Conservation (phyloP, 2,797 vertebrate species). For the Coracias cyanogaster region DNA sequence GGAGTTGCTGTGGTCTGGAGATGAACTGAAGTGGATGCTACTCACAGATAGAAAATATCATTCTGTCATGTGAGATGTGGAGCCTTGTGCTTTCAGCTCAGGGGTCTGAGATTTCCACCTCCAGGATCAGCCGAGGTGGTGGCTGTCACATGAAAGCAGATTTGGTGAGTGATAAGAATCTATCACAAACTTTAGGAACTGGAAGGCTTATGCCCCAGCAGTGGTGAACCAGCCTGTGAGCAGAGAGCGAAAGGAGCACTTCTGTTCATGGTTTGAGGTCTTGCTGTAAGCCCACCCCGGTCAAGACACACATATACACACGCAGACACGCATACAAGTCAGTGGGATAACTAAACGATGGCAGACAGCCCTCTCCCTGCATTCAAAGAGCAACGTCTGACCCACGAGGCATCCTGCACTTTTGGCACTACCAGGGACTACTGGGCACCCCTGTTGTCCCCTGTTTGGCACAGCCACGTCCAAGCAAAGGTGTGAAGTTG, state of each 20-base stretch:
- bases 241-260: background rate
- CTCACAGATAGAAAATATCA: background rate
- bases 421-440: background rate
- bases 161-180: background rate
- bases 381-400: background rate
- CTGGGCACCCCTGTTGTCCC: background rate
- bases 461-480: background rate
- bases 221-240: background rate
- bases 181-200: background rate
- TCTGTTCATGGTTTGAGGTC: background rate
- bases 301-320: background rate
- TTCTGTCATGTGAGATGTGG: background rate
- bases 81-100: background rate
- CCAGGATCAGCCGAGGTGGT: background rate
- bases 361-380: background rate
- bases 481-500: conserved; percentile 8
- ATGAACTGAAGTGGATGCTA: background rate
- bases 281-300: background rate
- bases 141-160: background rate
- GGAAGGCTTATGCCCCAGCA: background rate
- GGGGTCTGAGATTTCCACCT: background rate
- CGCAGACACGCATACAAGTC: fast-evolving
- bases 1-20: background rate
- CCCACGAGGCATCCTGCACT: background rate
- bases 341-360: fast-evolving